Percentiles rank a stretch among this genome's conserved stretches.
Evolutionary conservation across 1,140 invertebrate species (phyloP).

Genomic region (Megalopta genalis): DNA sequence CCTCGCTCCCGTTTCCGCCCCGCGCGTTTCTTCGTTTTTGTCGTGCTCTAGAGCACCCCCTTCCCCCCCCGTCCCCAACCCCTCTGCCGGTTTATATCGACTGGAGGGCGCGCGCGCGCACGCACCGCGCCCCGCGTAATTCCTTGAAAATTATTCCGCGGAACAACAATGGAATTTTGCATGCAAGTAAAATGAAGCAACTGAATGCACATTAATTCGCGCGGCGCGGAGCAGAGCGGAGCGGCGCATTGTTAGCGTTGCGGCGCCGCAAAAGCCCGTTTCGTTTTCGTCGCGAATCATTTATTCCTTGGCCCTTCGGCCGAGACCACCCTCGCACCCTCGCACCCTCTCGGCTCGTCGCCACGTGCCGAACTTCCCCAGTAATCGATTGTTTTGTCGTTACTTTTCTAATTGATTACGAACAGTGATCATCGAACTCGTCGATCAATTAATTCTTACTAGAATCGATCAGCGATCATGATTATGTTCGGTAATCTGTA

Average conservation of each 20-base stretch:
- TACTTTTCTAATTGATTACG: too few species aligned
- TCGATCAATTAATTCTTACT: too few species aligned
- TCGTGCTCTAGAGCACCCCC: too few species aligned
- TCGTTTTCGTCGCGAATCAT: conserved; percentile 36
- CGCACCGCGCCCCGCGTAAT: conserved; percentile 26
- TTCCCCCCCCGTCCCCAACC: background rate
- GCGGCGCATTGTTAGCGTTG: conserved; percentile 25
- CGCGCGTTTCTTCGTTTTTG: background rate
- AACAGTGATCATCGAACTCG: too few species aligned
- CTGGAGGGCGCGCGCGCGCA: background rate
- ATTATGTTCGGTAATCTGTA: too few species aligned
- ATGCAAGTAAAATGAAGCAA: conserved; percentile 47
- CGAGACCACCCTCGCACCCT: background rate
- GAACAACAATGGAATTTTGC: conserved; percentile 46
- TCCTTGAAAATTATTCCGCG: conserved; percentile 48
- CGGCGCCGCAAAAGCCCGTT: conserved; percentile 9
- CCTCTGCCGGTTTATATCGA: conserved; percentile 21
- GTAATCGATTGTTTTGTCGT: too few species aligned
- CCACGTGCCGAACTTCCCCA: too few species aligned
- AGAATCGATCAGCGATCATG: too few species aligned
- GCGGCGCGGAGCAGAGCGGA: background rate
- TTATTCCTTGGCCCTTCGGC: conserved; percentile 38
- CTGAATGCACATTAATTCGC: conserved; percentile 44
- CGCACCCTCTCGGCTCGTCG: too few species aligned
- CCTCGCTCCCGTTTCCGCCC: background rate